A percentile compares a stretch with the other conserved stretches of the same genome.
Conservation (phyloP, 1,140 invertebrate species). For the Achatina immaculata region DNA sequence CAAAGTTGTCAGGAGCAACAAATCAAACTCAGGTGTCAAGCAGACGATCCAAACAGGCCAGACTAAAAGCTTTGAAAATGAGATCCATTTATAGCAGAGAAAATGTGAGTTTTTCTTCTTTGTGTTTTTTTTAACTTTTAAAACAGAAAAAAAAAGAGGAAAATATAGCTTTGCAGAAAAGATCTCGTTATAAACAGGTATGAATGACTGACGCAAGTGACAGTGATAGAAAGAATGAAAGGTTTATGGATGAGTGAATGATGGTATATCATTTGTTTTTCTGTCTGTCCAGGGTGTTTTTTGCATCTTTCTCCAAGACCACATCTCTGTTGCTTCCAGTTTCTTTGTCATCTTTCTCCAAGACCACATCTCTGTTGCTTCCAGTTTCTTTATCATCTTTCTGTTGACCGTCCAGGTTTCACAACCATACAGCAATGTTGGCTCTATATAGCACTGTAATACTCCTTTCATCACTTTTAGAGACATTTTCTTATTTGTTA, state of each 20-base stretch:
- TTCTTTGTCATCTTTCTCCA: too few relatives aligned
- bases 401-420: too few relatives aligned
- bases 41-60: conserved; percentile 62
- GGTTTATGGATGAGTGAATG: background rate
- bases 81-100: conserved; percentile 63
- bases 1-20: conserved; percentile 48
- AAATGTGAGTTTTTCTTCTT: conserved; percentile 22
- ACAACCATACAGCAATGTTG: too few relatives aligned
- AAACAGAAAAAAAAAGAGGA: background rate
- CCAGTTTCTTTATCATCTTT: too few relatives aligned
- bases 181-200: background rate
- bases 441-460: too few relatives aligned
- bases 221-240: background rate
- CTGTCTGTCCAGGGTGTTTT: too few relatives aligned
- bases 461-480: too few relatives aligned
- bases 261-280: background rate
- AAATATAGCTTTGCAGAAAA: background rate
- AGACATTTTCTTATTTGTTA: too few relatives aligned
- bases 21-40: conserved; percentile 52
- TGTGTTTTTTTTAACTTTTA: background rate
- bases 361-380: too few relatives aligned
- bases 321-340: too few relatives aligned
- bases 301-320: too few relatives aligned
- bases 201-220: background rate
- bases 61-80: conserved; percentile 61